Percentiles rank a stretch among this genome's conserved stretches.
Evolutionary conservation across 1,140 invertebrate genomes (phyloP).

Genomic region (Drosophila jambulina): DNA sequence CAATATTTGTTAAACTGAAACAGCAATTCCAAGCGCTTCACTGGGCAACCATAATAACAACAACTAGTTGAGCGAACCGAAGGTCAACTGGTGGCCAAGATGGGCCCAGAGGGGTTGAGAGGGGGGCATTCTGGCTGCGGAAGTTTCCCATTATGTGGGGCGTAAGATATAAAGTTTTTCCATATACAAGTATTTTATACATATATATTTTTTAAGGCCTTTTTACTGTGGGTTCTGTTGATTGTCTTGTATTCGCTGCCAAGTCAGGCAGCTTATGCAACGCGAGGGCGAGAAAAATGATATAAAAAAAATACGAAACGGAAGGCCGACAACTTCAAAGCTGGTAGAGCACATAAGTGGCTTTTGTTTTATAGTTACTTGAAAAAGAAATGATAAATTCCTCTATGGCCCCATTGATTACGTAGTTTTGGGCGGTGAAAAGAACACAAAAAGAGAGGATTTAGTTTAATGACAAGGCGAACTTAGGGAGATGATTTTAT

Average conservation of each 20-base stretch:
- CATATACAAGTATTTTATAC: conserved; percentile 14
- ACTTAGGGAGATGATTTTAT: background rate
- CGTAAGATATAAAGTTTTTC: conserved; percentile 49
- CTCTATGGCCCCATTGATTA: conserved; percentile 11
- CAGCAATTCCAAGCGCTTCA: conserved; percentile 60
- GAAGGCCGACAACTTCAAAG: conserved; percentile 40
- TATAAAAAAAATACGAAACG: conserved; percentile 9
- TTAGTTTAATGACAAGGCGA: background rate
- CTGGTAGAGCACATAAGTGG: background rate
- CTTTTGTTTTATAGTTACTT: conserved; percentile 5
- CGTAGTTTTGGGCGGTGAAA: background rate
- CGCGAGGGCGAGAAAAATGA: conserved; percentile 2
- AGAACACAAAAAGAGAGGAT: background rate
- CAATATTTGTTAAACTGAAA: conserved; percentile 28
- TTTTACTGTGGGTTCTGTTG: conserved; percentile 32
- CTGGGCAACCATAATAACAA: conserved; percentile 44
- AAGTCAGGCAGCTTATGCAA: conserved; percentile 30
- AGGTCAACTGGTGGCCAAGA: conserved; percentile 59
- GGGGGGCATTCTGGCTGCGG: conserved; percentile 10
- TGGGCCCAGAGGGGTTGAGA: background rate
- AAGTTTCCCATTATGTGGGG: conserved; percentile 50
- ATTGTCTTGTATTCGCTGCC: conserved; percentile 22
- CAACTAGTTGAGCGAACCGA: conserved; percentile 49
- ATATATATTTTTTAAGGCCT: conserved; percentile 12
- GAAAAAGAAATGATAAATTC: conserved; percentile 8